phyloP scores from a whole-genome alignment of 2,797 vertebrate genomes.

The Pseudomugil tenellus region DNA sequence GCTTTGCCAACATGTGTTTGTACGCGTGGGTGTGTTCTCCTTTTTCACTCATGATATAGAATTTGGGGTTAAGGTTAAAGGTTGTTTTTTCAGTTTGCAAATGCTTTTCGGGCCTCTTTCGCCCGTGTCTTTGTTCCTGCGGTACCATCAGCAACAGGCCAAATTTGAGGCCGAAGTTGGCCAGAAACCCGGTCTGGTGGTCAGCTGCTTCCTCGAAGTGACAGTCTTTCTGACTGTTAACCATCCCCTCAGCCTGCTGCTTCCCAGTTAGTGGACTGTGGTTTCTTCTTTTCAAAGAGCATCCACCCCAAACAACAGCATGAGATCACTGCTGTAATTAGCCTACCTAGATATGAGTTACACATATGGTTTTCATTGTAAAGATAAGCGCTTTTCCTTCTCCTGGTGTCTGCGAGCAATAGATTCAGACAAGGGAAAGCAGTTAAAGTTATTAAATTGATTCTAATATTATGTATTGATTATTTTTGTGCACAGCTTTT shows the following conservation, averaged over 20 bases:
- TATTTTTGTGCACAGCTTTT: too few species aligned
- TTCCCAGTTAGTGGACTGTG: conserved; percentile 47
- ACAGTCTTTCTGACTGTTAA: conserved; percentile 61
- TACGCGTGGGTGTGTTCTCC: conserved; percentile 47
- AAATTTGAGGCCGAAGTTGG: conserved; percentile 50
- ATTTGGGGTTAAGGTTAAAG: conserved; percentile 63
- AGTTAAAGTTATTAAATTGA: not conserved
- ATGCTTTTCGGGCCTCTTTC: conserved; percentile 46
- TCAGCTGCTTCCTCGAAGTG: conserved; percentile 77
- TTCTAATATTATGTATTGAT: not conserved
- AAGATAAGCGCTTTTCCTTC: conserved; percentile 31
- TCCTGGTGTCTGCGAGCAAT: not conserved
- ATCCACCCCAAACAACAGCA: conserved; percentile 54
- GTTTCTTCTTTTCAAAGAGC: conserved; percentile 54
- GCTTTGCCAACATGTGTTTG: conserved; percentile 16
- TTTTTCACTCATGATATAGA: conserved; percentile 58
- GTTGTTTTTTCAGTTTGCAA: conserved; percentile 57
- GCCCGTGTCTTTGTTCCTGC: conserved; percentile 57
- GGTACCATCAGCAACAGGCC: conserved; percentile 44
- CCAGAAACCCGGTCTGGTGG: conserved; percentile 46
- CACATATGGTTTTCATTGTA: conserved; percentile 44
- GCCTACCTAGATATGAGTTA: conserved; percentile 24
- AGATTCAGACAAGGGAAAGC: not conserved
- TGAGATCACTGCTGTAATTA: conserved; percentile 63
- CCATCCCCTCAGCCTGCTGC: conserved; percentile 54